These are phyloP conservation scores for Phyllostomus hastatus DNA, from an alignment of 2,113 vertebrate genomes.

Conservation along the genomic window DNA sequence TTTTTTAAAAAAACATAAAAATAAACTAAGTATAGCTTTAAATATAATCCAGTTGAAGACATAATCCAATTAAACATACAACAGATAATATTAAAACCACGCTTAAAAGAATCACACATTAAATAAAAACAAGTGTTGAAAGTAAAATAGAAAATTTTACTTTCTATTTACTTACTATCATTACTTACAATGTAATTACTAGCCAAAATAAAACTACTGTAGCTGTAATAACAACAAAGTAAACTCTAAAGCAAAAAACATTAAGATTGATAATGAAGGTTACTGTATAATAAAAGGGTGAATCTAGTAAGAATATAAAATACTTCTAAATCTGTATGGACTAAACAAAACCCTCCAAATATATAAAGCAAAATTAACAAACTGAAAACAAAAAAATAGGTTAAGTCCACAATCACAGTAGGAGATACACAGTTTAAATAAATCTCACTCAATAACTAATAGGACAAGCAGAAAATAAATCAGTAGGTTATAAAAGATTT, in stretches of 20 bases:
- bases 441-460: neutral
- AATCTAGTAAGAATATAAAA: constrained; percentile 6
- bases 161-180: neutral
- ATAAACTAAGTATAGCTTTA: neutral
- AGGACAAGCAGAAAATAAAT: neutral
- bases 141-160: neutral
- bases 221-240: neutral
- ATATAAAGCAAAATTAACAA: neutral
- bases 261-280: neutral
- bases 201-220: neutral
- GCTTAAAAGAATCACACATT: neutral
- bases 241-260: neutral
- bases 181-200: neutral
- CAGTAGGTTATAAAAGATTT: neutral
- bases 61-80: neutral
- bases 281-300: neutral
- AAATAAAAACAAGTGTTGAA: neutral
- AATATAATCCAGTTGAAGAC: neutral
- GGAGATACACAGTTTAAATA: neutral
- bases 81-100: neutral
- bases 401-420: neutral
- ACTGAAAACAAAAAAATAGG: neutral
- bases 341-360: neutral
- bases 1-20: no score
- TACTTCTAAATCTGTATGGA: neutral